Percentiles rank a stretch among this genome's conserved stretches.
These are phyloP conservation scores for Chaetorhynchus papuensis DNA, from an alignment of 2,113 vertebrate species.

Conservation along the genomic window DNA sequence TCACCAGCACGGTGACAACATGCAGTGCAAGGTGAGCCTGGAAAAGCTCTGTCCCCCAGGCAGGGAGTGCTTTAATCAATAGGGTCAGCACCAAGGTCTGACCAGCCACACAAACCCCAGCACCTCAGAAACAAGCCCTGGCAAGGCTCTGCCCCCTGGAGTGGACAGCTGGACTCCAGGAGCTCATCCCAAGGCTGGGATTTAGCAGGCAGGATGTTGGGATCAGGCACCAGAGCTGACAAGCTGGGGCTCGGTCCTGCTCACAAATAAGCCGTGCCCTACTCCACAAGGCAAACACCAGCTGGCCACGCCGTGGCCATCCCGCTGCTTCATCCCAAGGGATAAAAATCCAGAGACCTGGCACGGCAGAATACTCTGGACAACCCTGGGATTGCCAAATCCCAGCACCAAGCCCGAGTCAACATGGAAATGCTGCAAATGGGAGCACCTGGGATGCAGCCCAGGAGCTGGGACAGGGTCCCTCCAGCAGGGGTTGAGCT, in stretches of 20 bases:
- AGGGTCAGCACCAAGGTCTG: not conserved
- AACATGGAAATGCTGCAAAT: not conserved
- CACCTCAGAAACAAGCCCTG: not conserved
- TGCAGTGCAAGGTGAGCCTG: not conserved
- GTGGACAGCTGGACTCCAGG: not conserved
- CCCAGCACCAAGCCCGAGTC: not conserved
- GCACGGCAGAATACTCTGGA: not conserved
- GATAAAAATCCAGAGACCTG: not conserved
- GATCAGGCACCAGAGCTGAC: not conserved
- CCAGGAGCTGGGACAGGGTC: not conserved
- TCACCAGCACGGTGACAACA: not conserved
- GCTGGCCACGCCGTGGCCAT: not conserved
- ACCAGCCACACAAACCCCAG: not conserved
- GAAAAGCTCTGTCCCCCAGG: not conserved
- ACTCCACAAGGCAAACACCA: constrained; percentile 17
- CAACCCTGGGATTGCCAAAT: not conserved
- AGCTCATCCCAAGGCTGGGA: not conserved
- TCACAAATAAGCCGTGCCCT: not conserved
- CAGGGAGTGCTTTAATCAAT: not conserved
- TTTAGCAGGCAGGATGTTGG: not conserved
- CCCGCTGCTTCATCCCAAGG: not conserved
- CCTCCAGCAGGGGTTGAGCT: not conserved
- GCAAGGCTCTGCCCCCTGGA: not conserved
- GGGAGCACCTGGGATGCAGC: not conserved
- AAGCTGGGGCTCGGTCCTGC: not conserved